Evolutionary conservation across 1,140 invertebrate genomes (phyloP).

Genomic region (Cheumatopsyche charites): DNA sequence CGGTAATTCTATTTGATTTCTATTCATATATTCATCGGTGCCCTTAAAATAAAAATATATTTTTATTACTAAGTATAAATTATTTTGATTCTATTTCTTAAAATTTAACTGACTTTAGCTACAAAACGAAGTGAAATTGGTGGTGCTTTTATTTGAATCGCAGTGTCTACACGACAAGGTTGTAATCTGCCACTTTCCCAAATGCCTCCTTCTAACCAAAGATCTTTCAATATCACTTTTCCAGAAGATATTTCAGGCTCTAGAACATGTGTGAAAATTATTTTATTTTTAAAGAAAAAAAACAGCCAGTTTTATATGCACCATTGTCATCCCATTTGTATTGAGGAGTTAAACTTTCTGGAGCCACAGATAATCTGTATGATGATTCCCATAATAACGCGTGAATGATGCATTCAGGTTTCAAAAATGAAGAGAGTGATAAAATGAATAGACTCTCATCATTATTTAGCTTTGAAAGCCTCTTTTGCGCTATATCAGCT

Average conservation of each 20-base stretch:
- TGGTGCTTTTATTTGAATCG: conserved; percentile 39
- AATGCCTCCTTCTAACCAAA: conserved; percentile 42
- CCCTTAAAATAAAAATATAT: conserved; percentile 39
- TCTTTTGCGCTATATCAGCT: conserved; percentile 26
- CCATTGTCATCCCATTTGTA: conserved; percentile 44
- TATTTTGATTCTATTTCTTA: not conserved
- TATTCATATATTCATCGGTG: conserved; percentile 32
- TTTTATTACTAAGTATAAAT: not conserved
- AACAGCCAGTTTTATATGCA: conserved; percentile 23
- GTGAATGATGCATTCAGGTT: conserved; percentile 33
- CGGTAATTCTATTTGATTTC: conserved; percentile 42
- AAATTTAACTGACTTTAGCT: conserved; percentile 29
- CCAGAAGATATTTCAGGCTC: conserved; percentile 19
- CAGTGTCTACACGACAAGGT: conserved; percentile 40
- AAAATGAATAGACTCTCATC: not conserved
- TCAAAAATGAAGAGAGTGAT: conserved; percentile 30
- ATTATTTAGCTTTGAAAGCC: not conserved
- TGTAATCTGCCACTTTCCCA: conserved; percentile 44
- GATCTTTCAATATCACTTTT: conserved; percentile 37
- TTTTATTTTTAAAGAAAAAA: no score
- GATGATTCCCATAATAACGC: conserved; percentile 41
- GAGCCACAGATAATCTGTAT: conserved; percentile 21
- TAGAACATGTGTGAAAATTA: not conserved
- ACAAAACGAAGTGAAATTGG: conserved; percentile 42
- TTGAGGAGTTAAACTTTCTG: conserved; percentile 30